phyloP scores from a whole-genome alignment of 2,888 invertebrate species.

The Pomacea canaliculata region DNA sequence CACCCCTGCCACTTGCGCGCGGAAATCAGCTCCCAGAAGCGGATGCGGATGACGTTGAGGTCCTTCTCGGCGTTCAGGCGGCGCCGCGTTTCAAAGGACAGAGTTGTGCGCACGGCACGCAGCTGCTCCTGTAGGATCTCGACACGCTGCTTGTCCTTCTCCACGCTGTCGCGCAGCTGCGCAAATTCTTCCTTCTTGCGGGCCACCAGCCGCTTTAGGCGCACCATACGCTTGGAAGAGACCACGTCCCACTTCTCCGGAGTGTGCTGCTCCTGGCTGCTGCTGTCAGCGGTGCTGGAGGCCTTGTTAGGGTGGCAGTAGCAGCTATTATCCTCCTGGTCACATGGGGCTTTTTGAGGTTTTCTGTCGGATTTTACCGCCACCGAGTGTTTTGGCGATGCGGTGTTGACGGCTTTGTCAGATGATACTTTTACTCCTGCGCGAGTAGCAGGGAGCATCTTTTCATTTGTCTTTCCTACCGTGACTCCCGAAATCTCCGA shows the following conservation, averaged over 20 bases:
- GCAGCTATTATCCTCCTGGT: no score
- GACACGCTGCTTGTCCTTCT: slow-evolving; percentile 2
- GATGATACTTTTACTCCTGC: background rate
- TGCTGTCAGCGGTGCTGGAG: no score
- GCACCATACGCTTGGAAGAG: slow-evolving; percentile 16
- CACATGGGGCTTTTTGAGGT: no score
- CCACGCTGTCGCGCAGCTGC: slow-evolving; percentile 2
- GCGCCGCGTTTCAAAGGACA: background rate
- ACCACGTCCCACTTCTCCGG: slow-evolving; percentile 11
- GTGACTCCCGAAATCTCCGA: background rate
- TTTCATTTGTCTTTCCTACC: background rate
- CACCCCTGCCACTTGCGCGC: slow-evolving; percentile 8
- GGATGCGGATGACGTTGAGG: slow-evolving; percentile 7
- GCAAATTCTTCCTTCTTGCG: slow-evolving; percentile 14
- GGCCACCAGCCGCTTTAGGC: slow-evolving; percentile 7
- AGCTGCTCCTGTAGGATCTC: slow-evolving; percentile 5
- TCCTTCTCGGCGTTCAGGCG: slow-evolving; percentile 10
- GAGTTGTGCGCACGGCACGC: background rate
- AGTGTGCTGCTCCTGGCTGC: no score
- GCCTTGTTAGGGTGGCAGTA: no score
- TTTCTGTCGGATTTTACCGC: no score
- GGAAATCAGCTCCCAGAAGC: slow-evolving; percentile 18
- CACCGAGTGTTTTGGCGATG: no score
- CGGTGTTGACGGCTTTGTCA: no score
- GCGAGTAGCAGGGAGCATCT: background rate